phyloP scores from a whole-genome alignment of 2,797 vertebrate genomes.

The Thamnophis elegans region DNA sequence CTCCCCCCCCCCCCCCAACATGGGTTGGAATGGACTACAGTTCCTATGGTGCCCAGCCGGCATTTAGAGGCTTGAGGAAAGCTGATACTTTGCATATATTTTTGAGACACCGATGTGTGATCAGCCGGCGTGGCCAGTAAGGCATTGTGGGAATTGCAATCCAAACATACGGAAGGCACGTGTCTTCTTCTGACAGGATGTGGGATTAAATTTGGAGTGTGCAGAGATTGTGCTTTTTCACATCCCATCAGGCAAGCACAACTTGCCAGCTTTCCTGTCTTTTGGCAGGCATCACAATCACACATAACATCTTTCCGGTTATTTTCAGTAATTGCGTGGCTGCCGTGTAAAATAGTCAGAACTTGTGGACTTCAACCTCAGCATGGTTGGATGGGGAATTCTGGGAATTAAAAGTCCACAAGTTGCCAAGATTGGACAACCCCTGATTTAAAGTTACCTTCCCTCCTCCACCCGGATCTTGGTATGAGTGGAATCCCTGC shows the following conservation, averaged over 20 bases:
- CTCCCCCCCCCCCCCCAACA: not conserved
- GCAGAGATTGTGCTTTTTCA: not conserved
- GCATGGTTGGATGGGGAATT: not conserved
- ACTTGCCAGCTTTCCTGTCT: not conserved
- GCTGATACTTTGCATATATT: not conserved
- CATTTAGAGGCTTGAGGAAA: not conserved
- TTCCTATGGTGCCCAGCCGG: not conserved
- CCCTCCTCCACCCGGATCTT: not conserved
- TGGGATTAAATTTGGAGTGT: not conserved
- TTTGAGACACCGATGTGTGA: not conserved
- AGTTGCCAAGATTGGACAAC: not conserved
- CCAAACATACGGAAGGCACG: not conserved
- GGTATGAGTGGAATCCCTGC: not conserved
- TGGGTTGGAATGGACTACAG: not conserved
- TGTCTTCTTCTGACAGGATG: not conserved
- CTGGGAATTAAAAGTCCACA: not conserved
- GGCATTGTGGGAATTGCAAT: not conserved
- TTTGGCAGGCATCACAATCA: not conserved
- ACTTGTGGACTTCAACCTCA: not conserved
- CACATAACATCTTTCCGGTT: not conserved
- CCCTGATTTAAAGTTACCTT: not conserved
- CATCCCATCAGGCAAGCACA: not conserved
- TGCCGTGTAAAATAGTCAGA: not conserved
- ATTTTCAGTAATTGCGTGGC: not conserved
- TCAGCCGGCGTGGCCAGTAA: not conserved